phyloP scores from a whole-genome alignment of 92 coral and sea anemone genomes.

The Pocillopora grandis region DNA sequence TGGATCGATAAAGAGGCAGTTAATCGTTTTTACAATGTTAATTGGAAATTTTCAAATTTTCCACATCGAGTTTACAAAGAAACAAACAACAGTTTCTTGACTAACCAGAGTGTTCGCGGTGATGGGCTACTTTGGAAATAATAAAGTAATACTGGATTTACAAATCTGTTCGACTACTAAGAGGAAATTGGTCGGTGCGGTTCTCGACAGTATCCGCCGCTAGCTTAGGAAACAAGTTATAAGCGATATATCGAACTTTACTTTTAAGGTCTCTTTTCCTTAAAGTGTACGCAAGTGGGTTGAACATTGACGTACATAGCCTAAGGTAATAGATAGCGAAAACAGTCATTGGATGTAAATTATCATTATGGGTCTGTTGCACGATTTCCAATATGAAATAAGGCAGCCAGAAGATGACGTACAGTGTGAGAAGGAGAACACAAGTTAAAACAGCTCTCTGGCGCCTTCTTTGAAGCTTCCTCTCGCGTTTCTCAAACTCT shows the following conservation, averaged over 20 bases:
- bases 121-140: no score
- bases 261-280: conserved; percentile 35
- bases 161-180: conserved; percentile 4
- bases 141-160: neutral
- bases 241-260: neutral
- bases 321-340: conserved; percentile 11
- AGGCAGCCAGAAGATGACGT: conserved; percentile 41
- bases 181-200: conserved; percentile 10
- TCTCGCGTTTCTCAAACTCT: conserved; percentile 23
- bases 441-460: conserved; percentile 38
- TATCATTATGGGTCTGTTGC: neutral
- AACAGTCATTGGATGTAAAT: neutral
- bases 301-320: conserved; percentile 25
- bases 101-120: no score
- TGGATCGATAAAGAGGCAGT: no score
- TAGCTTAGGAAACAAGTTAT: neutral
- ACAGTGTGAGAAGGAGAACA: conserved; percentile 31
- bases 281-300: conserved; percentile 38
- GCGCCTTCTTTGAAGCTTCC: conserved; percentile 24
- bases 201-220: neutral
- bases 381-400: conserved; percentile 17
- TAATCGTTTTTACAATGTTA: no score
- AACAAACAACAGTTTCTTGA: no score
- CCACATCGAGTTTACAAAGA: no score
- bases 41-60: no score